Percentiles rank a stretch among this genome's conserved stretches.
Conservation (phyloP, 2,797 vertebrate genomes). For the Acrossocheilus fasciatus region DNA sequence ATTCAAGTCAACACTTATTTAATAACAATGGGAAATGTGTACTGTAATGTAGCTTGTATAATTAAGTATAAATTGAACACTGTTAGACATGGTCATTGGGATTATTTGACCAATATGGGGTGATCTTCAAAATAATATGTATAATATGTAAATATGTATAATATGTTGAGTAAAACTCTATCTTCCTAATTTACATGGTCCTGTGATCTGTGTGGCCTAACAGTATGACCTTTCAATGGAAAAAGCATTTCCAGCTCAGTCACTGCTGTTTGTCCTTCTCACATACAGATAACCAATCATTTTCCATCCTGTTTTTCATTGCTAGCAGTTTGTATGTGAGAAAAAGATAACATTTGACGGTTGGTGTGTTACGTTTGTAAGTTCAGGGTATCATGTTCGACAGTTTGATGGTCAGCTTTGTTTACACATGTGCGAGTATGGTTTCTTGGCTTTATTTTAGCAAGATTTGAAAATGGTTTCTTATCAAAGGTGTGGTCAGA, state of each 20-base stretch:
- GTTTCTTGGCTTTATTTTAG: constrained; percentile 13
- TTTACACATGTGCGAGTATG: constrained; percentile 29
- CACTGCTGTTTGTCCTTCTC: constrained; percentile 25
- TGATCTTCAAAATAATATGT: no score
- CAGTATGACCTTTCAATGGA: constrained; percentile 43
- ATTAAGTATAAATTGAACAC: background rate
- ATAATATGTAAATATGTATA: no score
- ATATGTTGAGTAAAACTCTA: background rate
- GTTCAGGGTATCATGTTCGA: constrained; percentile 7
- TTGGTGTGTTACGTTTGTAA: constrained; percentile 19
- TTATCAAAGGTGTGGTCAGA: constrained; percentile 33
- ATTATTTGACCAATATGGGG: background rate
- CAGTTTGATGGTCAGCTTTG: constrained; percentile 14
- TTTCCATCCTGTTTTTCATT: constrained; percentile 52
- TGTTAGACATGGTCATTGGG: background rate
- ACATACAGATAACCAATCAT: constrained; percentile 35
- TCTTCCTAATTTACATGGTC: constrained; percentile 34
- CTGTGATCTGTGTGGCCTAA: constrained; percentile 30
- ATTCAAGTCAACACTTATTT: background rate
- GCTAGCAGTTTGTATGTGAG: constrained; percentile 28
- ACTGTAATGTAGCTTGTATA: background rate
- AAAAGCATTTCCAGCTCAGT: constrained; percentile 16
- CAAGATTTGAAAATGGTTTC: constrained; percentile 21
- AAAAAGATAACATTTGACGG: constrained; percentile 31
- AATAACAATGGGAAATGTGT: background rate